Base-by-base conservation (phyloP, 1,140 invertebrate genomes). In the Contarinia nasturtii region DNA sequence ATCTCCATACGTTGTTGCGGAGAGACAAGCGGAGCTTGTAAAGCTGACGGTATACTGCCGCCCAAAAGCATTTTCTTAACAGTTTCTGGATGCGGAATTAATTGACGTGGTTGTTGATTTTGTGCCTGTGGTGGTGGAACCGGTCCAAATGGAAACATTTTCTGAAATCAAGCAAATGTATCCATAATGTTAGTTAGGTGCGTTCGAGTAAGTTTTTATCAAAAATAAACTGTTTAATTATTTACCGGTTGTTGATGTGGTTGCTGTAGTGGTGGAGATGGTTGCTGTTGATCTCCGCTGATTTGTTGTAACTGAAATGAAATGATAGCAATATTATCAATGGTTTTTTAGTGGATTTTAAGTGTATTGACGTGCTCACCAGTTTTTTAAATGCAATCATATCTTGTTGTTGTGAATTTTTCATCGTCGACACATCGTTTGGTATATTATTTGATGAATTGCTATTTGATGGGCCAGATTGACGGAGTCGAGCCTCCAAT, bases 401-500 rank as follows among this genome's bases (percentile, higher is more conserved):
- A 33, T 54, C 51, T 36, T 50, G 49, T 19, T 44, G 42, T 19
- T 46, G 37, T 18, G 36, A 33, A 20, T 43, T 43, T 18, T 27
- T 27, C 27, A 27, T 27, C 4, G 3, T 27, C 3, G 27, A 27
- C 27, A 27, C 27, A 27, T 27, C 27, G 27, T 27, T 27, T 27
- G 27, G 27, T 27, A 27, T 27, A 27, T 44, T 7, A 19, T 37
- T 34, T 12, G 22, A 34, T 20, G 34, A 37, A 19, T 33, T 37
- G n/a, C 10, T 19, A 19, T 15, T 41, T 45, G 21, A 15, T 45
- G 12, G n/a, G 5, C 41, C 41, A 4, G 37, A 40, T 19, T n/a
- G 11, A 46, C 78, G 62, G 60, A 82, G 73, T 14, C 73, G 68
- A 19, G 79, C 74, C 59, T 85, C 81, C 40, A 86, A 58, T 65